A percentile compares a stretch with the other conserved stretches of the same genome.
These are phyloP conservation scores for Myotis findleyi DNA, from an alignment of 2,797 vertebrate species.

Conservation along the genomic window DNA sequence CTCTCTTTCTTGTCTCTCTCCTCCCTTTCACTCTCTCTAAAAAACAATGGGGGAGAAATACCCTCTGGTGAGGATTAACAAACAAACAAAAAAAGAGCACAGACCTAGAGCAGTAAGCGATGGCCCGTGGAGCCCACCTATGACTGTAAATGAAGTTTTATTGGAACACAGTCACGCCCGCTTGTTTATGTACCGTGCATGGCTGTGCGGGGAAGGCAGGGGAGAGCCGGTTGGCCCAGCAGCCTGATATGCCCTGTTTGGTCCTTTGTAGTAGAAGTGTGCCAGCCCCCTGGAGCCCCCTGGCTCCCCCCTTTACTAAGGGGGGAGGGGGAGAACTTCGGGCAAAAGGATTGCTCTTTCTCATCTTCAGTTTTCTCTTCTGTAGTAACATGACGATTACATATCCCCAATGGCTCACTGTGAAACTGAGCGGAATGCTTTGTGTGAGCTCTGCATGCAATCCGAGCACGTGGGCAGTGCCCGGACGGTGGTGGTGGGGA, in stretches of 20 bases:
- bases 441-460: no score
- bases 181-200: neutral
- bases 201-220: neutral
- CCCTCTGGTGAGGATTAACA: no score
- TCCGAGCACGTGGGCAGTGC: no score
- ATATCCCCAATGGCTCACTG: neutral
- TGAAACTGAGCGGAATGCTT: neutral
- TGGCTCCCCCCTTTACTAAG: neutral
- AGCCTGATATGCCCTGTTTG: neutral
- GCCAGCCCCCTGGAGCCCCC: neutral
- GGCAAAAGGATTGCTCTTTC: neutral
- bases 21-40: no score
- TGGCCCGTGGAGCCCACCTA: neutral
- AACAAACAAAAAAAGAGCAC: neutral
- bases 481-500: rapidly evolving
- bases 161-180: neutral
- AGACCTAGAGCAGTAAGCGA: neutral
- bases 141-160: neutral
- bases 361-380: conserved; percentile 4
- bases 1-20: no score
- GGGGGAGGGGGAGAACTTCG: neutral
- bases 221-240: neutral
- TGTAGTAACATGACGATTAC: neutral
- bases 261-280: neutral
- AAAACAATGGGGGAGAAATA: no score